phyloP scores from a whole-genome alignment of 2,888 invertebrate species.

The Drosophila mimetica region DNA sequence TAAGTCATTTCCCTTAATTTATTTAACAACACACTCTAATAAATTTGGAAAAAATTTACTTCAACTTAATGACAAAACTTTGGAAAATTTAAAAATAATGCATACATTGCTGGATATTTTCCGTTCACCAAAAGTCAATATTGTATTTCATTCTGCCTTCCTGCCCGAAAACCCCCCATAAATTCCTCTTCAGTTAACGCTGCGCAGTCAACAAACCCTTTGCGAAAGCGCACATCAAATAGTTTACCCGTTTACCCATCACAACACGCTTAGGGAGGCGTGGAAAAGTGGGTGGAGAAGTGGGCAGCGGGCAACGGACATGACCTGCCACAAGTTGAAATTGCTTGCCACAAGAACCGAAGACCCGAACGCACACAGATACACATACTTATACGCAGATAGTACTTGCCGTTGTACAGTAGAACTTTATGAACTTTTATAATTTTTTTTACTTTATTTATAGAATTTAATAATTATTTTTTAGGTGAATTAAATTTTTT shows the following conservation, averaged over 20 bases:
- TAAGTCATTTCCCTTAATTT: too few species aligned
- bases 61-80: too few species aligned
- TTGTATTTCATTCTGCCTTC: neutral
- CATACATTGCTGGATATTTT: neutral
- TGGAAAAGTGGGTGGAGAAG: conserved; percentile 12
- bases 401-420: neutral
- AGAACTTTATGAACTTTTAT: neutral
- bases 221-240: conserved; percentile 35
- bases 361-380: conserved; percentile 8
- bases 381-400: neutral
- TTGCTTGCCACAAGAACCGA: conserved; percentile 45
- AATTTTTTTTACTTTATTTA: neutral
- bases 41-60: too few species aligned
- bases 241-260: conserved; percentile 31
- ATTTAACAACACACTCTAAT: too few species aligned
- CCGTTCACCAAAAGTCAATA: neutral
- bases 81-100: neutral
- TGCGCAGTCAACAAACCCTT: conserved; percentile 22
- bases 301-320: conserved; percentile 44
- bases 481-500: too few species aligned
- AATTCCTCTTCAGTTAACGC: conserved; percentile 29
- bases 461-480: too few species aligned
- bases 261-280: conserved; percentile 28
- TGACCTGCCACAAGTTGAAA: conserved; percentile 63
- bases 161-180: neutral